Conservation (phyloP, 2,797 vertebrate genomes). For the Rhabdophis nuchalis region DNA sequence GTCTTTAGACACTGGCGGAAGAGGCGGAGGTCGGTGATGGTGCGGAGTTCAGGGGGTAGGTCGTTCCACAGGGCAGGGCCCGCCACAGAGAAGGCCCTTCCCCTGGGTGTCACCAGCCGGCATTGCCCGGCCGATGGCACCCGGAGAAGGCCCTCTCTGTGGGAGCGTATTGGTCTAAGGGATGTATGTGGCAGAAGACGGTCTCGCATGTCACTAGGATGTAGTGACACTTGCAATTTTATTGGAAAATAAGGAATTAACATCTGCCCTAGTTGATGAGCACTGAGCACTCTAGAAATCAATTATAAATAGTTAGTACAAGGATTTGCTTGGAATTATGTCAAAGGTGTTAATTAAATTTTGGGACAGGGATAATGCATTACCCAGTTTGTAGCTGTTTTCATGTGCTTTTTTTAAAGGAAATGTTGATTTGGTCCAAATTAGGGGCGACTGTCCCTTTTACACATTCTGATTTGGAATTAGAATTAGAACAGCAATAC, state of each 20-base stretch:
- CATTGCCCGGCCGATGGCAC: no score
- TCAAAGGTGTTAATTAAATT: background rate
- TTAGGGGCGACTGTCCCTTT: background rate
- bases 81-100: no score
- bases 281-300: background rate
- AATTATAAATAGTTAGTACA: background rate
- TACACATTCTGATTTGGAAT: background rate
- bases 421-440: background rate
- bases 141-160: no score
- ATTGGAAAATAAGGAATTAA: background rate
- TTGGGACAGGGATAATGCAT: background rate
- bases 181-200: no score
- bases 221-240: background rate
- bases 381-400: background rate
- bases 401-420: background rate
- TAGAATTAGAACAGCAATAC: background rate
- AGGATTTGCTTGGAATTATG: background rate
- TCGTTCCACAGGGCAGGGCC: no score
- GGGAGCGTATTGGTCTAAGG: no score
- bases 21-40: no score
- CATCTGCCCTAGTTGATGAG: background rate
- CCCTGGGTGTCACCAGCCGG: no score
- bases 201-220: no score
- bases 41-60: no score
- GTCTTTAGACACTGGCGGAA: no score